Base-by-base conservation (phyloP, 2,113 vertebrate genomes). In the Caranx melampygus region DNA sequence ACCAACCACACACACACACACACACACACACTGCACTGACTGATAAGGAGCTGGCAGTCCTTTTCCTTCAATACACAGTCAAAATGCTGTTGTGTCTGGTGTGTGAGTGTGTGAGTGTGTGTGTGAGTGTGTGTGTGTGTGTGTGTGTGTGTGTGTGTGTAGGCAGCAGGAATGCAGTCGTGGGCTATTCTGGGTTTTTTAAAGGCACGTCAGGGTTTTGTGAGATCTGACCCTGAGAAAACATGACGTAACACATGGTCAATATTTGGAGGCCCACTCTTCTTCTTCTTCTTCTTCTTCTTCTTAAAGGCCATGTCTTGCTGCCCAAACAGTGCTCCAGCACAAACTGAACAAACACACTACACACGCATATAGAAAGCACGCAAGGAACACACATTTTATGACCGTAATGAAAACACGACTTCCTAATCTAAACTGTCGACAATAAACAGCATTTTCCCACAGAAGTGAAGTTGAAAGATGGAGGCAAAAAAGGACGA, bases 211-310 rank as follows among this genome's bases (percentile, higher is more conserved):
- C 3, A 7, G 70, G 35, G 79, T 86, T 90, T 89, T 83, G 72
- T 40, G 75, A 83, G 85, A 82, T 64, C 72, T 87, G 88, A 91
- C 82, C 87, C 86, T 70, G 72, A 87, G 60, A 85, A 78, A 76
- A 13, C 62, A 45, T 84, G 81, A 86, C 45, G 64, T 75, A 83
- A 83, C 54, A 60, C 73, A 70, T 57, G 0, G 73, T 82, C 75
- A 87, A 76, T 87, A 84, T 90, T 86, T 72, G 70, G 72, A 79
- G 45, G 54, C 49, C 72, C 55, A 7, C 55, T 78, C 61, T 34
- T 72, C 67, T 74, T 55, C 63, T 69, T 78, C 61, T 34, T 72
- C 67, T 74, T 55, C 63, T 69, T 26, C 26, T 26, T 26, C 26
- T 26, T 26, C 26, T 26, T 26, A 26, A 26, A 26, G 26, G 26